Evolutionary conservation across 2,113 vertebrate species (phyloP), one percentile per base, ranked within the genome.

Genomic region (Misgurnus anguillicaudatus): DNA sequence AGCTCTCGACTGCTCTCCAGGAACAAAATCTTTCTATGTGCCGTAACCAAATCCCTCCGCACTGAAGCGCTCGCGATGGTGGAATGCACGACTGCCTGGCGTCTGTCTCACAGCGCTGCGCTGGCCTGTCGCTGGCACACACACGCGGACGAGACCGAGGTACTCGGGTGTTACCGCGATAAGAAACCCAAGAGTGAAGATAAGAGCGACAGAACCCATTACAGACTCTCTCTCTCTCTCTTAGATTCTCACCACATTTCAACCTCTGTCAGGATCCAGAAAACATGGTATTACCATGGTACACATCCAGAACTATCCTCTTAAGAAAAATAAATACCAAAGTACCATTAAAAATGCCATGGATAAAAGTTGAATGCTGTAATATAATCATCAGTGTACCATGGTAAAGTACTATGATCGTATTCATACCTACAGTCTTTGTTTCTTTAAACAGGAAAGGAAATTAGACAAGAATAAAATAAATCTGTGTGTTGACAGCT

Each of bases 21-120:
- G 63, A 75, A 51, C 39, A 24, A 75, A 36, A 73, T 66, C 64
- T 81, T 61, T 69, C 42, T 58, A 36, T 41, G 5, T 78, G 74
- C 83, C 78, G 87, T 84, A 92, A 92, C 90, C 76, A 61, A 89
- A 93, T 86, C 86, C 75, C 58, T 75, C 39, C 78, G 84, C 84
- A 66, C 47, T 24, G 67, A 73, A 69, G 82, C 77, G 78, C 65
- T 85, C 76, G 86, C 89, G 88, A 90, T 75, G 61, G 71, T 84
- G 85, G 90, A 92, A 91, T 91, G 87, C 85, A 84, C 88, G 87
- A 92, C 90, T 89, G 86, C 85, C 89, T 84, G 87, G 82, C 88
- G 87, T 90, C 91, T 87, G 91, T 91, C 90, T 91, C 82, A 75
- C 83, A 84, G 83, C 58, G 75, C 61, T 65, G 77, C 82, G 71